Evolutionary conservation across 2,113 vertebrate genomes (phyloP).

Genomic region (Oenanthe melanoleuca): DNA sequence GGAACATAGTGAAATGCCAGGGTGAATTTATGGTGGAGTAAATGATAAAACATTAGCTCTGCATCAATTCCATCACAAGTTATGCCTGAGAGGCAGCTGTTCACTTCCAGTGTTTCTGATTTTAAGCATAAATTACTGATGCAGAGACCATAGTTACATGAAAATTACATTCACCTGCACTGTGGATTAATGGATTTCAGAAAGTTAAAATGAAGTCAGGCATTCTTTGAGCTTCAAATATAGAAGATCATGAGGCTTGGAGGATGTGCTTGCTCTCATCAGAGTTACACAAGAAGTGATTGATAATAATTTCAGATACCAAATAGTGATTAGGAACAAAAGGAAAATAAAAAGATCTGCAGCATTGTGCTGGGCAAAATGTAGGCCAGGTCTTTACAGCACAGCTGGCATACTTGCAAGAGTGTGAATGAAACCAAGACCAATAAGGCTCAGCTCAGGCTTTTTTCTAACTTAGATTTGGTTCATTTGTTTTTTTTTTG

Average conservation of each 20-base stretch:
- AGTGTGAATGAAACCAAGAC: not conserved
- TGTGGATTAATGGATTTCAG: not conserved
- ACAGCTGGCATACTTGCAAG: not conserved
- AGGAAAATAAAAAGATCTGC: not conserved
- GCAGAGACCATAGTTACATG: not conserved
- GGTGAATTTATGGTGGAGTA: not conserved
- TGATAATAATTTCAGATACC: not conserved
- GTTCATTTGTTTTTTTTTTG: not conserved
- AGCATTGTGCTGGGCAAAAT: not conserved
- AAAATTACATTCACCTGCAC: not conserved
- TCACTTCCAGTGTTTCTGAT: not conserved
- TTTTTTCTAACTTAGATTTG: not conserved
- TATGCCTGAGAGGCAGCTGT: not conserved
- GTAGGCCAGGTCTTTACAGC: not conserved
- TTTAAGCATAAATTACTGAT: constrained; percentile 6
- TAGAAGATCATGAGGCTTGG: not conserved
- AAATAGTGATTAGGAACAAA: not conserved
- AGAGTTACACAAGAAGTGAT: not conserved
- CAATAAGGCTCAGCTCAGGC: not conserved
- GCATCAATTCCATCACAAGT: not conserved
- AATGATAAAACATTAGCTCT: not conserved
- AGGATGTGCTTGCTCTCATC: not conserved
- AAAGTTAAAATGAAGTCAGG: constrained; percentile 1
- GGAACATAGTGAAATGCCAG: not conserved
- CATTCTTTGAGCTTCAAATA: not conserved